Base-by-base conservation (phyloP, 2,113 vertebrate genomes). In the Alosa alosa region DNA sequence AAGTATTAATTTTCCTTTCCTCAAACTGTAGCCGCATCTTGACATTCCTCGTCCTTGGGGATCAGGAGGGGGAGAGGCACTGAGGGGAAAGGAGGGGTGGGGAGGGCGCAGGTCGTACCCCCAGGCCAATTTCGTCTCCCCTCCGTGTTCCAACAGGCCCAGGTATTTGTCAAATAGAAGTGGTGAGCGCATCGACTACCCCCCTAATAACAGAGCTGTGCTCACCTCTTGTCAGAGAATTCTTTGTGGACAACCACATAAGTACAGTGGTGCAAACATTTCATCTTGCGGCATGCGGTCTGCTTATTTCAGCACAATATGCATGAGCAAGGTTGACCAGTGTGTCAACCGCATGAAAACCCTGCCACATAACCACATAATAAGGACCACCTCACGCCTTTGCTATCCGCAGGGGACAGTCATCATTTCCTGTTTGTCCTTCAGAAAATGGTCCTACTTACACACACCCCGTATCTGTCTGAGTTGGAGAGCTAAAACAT, bases 141-240 rank as follows among this genome's bases (percentile, higher is more conserved):
- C 10, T 72, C 88, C 90, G 47, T 92, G 94, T 92, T 91, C 72
- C 68, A 85, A 91, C 93, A 93, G 84, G 93, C 88, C 87, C 82
- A 84, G 90, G 90, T 88, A 93, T 93, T 92, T 88, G 81, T 92
- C 87, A 88, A 90, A 87, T 88, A 86, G 83, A 88, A 78, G 45
- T 31, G 6, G 72, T 25, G 85, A 84, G 88, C 89, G 91, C 64
- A 86, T 36, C 10, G 86, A 90, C 85, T 8, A 44, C 41, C 25
- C 52, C 88, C 90, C 86, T 89, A 88, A 90, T 91, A 84, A 92
- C 89, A 87, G 89, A 89, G 86, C 87, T 78, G 2, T 15, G 72
- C 72, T 78, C 72, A 78, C 25, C 72, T 10, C 31, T 39, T 8
- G n/a, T 78, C 72, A 78, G 31, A 78, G 31, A 78, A 41, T 78